Evolutionary conservation across 2,888 invertebrate genomes (phyloP), one percentile per base, ranked within the genome.

Genomic region (Portevinia maculata): DNA sequence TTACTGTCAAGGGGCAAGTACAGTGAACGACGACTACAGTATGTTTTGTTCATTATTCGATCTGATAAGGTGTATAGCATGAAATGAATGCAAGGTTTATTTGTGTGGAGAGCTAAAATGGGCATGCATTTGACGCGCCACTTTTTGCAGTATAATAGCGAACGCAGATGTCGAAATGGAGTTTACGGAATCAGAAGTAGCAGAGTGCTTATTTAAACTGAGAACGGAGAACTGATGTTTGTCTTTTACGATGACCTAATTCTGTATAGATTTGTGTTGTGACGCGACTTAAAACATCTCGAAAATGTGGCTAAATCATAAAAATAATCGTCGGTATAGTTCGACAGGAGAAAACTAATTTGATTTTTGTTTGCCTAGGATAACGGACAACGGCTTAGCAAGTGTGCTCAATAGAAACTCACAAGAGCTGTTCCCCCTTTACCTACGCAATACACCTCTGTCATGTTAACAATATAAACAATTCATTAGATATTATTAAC

Each of bases 81-180:
- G 50, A 24, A 59, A 50, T 37, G 46, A 67, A 64, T 79, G 69
- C 44, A 62, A n/a, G 64, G 52, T 74, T 46, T 64, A 53, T 13
- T 52, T 53, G 24, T 9, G 3, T 32, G 41, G 34, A 55, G 67
- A 67, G 67, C 52, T 60, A 34, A 21, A 13, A 17, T 19, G 60
- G 48, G 24, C 21, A 41, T 67, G 24, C n/a, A 64, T 57, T 59
- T 41, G 24, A 55, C n/a, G 50, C 19, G 24, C 24, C 32, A 60
- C 13, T 69, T 69, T 50, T 30, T 24, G 24, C 19, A 48, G 11
- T 28, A 34, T 7, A 5, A 11, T 1, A 11, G 48, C 28, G 15
- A 41, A 21, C 32, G 3, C 41, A 59, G 41, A 32, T 53, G 17
- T 52, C 3, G 21, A 19, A 6, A 41, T 24, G 28, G 59, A 8